These are phyloP conservation scores for Otolemur crassicaudatus DNA, from an alignment of 2,797 vertebrate genomes.

Conservation along the genomic window DNA sequence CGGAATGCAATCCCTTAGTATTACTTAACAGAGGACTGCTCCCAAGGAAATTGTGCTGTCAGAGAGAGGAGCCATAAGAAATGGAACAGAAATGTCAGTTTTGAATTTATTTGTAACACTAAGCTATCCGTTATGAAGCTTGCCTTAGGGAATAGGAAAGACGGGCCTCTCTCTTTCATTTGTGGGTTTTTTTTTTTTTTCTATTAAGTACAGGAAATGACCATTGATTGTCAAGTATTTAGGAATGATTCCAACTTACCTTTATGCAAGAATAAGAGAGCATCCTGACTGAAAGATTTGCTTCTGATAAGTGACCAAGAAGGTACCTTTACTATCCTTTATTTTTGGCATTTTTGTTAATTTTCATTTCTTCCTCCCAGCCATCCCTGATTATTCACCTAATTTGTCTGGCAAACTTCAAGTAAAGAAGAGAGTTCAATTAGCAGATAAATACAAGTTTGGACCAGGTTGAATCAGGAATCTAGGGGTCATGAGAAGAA, in stretches of 20 bases:
- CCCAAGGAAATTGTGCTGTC: background rate
- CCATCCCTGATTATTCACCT: background rate
- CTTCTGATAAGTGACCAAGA: background rate
- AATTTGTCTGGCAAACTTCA: constrained; percentile 20
- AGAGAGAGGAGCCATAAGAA: constrained; percentile 1
- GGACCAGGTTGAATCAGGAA: background rate
- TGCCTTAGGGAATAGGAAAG: background rate
- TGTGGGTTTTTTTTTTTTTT: background rate
- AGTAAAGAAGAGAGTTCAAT: background rate
- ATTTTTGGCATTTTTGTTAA: background rate
- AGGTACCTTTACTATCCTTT: background rate
- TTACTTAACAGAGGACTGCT: background rate
- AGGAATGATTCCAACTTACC: constrained; percentile 29
- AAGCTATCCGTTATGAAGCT: constrained; percentile 10
- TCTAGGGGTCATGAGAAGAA: background rate
- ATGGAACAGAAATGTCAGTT: constrained; percentile 17
- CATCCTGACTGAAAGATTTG: background rate
- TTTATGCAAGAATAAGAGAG: background rate
- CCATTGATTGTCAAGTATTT: constrained; percentile 12
- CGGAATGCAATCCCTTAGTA: background rate
- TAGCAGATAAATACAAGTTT: background rate
- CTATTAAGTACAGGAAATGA: background rate
- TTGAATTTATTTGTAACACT: constrained; percentile 28
- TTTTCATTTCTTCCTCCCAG: background rate
- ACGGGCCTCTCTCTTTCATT: background rate